Base-by-base conservation (phyloP, 1,140 invertebrate genomes). In the Zaprionus nigranus region DNA sequence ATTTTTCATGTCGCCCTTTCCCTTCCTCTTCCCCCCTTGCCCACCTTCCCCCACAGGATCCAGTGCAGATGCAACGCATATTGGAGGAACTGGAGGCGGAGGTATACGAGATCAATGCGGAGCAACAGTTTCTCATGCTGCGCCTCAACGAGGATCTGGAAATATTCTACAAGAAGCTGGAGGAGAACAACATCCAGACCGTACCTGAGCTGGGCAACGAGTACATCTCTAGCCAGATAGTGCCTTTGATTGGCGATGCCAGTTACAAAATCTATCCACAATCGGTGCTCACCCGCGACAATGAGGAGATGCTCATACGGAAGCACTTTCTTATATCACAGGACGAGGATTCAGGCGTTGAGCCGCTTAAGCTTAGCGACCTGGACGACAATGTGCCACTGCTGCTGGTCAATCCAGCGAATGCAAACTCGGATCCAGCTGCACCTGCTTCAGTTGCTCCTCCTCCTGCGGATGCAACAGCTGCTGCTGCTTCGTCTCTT, bases 81-180 rank as follows among this genome's bases (percentile, higher is more conserved):
- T 51, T 92, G 17, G 86, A 92, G 34, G 92, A 92, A 61, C 57
- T 92, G 53, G 92, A 92, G 60, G 59, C 64, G 7, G 92, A 92
- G 72, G 77, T 92, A 20, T 88, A 83, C 53, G 88, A 92, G 59
- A 92, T 92, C 15, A 92, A 92, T 67, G 82, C 81, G 6, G 92
- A 92, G 46, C 88, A 92, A 20, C 78, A 92, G 58, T 91, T 62
- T 61, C 63, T 92, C 5, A 66, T 92, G 57, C 20, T 91, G 26
- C 79, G 78, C 12, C 53, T 92, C 0, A 78, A 91, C 30, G 81
- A 91, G 4, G 36, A 79, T 12, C 60, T 92, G 40, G 78, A 91
- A 22, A 54, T 59, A 5, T 91, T 92, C 46, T 81, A 63, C 24
- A 80, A 81, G 38, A 80, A 79, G 53, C 58, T 92, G 7, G 46